Evolutionary conservation across 2,113 vertebrate genomes (phyloP), one percentile per base, ranked within the genome.

Genomic region (rat (Rattus norvegicus)): DNA sequence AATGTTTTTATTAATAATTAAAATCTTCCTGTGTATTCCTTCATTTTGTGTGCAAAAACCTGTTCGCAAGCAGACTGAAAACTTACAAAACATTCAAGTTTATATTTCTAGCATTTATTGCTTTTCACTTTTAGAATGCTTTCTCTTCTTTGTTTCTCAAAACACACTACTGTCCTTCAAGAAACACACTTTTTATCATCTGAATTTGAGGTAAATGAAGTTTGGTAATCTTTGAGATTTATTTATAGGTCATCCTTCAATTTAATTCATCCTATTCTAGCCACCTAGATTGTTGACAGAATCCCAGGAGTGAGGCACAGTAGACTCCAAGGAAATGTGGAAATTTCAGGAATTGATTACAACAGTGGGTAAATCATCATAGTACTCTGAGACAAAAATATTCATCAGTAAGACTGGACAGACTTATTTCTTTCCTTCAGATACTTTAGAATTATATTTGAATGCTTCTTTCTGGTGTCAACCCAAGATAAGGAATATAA

Each of bases 1-100:
- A 85, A 91, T 70, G 65, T 72, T 94, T 26, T 83, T 91, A 75
- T 75, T 94, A 88, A 59, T 85, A 86, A 92, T 69, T 88, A 80
- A 94, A 81, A 28, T 5, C 10, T 43, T 22, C 20, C 2, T 33
- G 84, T 94, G 17, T 67, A 52, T 80, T 89, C 56, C 84, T 86
- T 75, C 19, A 88, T 70, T 94, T 26, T 43, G 67, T 84, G 5
- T 86, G 0, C 85, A 70, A 19, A 13, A 84, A 56, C 19, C 49
- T 80, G 19, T 70, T 80, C 24, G 47, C n/a, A 90, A 88, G n/a
- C 19, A 93, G 16, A 54, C 10, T 47, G 67, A 67, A 85, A 67
- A 33, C 9, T 67, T 96, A 72, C 72, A 93, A 49, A 59, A 43
- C 3, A 70, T 67, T n/a, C 12, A 84, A 88, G 22, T 14, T 85